Evolutionary conservation across 1,140 invertebrate genomes (phyloP).

Genomic region (Trissolcus basalis): DNA sequence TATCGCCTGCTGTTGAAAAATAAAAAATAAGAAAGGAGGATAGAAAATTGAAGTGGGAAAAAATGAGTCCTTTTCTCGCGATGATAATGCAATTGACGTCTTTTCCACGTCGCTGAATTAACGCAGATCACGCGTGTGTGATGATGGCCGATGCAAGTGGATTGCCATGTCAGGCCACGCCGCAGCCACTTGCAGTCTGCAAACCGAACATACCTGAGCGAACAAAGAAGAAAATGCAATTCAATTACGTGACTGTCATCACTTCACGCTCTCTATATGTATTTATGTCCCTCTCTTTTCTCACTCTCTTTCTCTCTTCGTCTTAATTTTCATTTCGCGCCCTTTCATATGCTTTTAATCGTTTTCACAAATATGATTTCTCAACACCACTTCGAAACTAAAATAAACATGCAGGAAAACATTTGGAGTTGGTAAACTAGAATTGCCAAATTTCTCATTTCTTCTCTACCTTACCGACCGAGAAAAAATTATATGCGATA

Average conservation of each 20-base stretch:
- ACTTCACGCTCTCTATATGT: constrained; percentile 5
- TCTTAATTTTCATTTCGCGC: not conserved
- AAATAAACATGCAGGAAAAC: too few species aligned
- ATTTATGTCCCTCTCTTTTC: constrained; percentile 32
- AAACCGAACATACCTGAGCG: constrained; percentile 10
- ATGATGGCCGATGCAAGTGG: constrained; percentile 36
- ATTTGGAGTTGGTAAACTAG: too few species aligned
- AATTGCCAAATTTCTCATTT: too few species aligned
- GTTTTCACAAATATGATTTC: too few species aligned
- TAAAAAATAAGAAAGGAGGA: not conserved
- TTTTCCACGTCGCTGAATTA: constrained; percentile 48
- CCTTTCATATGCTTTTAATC: too few species aligned
- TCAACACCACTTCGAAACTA: too few species aligned
- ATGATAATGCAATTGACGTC: constrained; percentile 45
- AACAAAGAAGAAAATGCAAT: constrained; percentile 17
- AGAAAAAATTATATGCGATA: too few species aligned
- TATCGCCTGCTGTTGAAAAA: not conserved
- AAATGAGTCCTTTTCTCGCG: constrained; percentile 20
- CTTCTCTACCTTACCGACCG: too few species aligned
- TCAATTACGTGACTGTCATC: constrained; percentile 40
- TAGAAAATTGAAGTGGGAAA: not conserved
- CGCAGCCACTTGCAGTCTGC: constrained; percentile 33
- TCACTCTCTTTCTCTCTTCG: not conserved
- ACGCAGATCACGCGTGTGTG: constrained; percentile 52
- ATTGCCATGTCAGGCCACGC: constrained; percentile 32